Conservation (phyloP, 2,113 vertebrate species). For the Nicator chloris region DNA sequence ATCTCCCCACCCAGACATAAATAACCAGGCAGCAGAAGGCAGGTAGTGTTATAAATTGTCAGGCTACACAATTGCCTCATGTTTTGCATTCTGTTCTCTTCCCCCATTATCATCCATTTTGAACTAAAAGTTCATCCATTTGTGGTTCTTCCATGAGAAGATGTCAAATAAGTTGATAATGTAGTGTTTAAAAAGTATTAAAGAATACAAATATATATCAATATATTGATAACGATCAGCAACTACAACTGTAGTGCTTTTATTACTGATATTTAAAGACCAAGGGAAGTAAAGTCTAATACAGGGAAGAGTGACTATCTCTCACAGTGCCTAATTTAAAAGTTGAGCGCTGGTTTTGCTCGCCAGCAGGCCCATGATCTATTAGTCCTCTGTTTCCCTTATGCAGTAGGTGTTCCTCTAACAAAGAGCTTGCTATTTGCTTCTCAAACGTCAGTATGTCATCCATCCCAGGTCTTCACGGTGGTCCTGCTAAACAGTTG, state of each 20-base stretch:
- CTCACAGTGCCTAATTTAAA: neutral
- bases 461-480: neutral
- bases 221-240: constrained; percentile 12
- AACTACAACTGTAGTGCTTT: neutral
- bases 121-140: constrained; percentile 49
- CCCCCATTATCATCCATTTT: constrained; percentile 44
- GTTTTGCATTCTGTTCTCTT: constrained; percentile 57
- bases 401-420: neutral
- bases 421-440: neutral
- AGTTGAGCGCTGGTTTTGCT: neutral
- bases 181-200: constrained; percentile 13
- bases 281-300: neutral
- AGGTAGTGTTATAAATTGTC: constrained; percentile 64
- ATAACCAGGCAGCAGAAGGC: constrained; percentile 45
- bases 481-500: neutral
- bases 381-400: neutral
- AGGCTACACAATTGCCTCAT: constrained; percentile 50
- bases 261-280: constrained; percentile 30
- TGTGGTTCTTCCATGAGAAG: neutral
- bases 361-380: neutral
- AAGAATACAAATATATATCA: constrained; percentile 13
- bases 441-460: neutral
- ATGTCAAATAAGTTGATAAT: constrained; percentile 4
- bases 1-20: constrained; percentile 56
- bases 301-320: neutral